Evolutionary conservation across 2,797 vertebrate genomes (phyloP), one percentile per base, ranked within the genome.

Genomic region (Etheostoma nigrum): DNA sequence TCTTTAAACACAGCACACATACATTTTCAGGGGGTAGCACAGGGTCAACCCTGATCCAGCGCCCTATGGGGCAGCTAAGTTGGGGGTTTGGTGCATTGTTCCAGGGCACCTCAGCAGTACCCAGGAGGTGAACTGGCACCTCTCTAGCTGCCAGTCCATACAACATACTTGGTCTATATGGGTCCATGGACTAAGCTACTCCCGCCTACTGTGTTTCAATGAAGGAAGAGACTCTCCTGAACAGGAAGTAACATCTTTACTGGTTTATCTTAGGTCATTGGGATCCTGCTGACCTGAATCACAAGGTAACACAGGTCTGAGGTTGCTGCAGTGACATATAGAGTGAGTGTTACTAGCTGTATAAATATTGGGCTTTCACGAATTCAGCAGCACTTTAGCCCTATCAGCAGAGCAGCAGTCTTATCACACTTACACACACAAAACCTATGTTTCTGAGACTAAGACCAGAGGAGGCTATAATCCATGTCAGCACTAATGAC

Each of bases 401-500:
- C 57, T 54, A 77, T 74, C 75, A 76, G 72, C 76, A 67, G 67
- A 81, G 51, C 63, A 48, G 78, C 77, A 33, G 48, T 62, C 52
- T 11, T 13, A 13, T 69, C 63, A 21, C 16, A 53, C 86, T 82
- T 76, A 86, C 78, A 76, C 49, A 59, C 48, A 59, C 40, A 71
- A 67, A 89, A 82, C 65, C n/a, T 53, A 62, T 74, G 42, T 79
- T 74, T 81, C 67, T 75, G 48, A 64, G 62, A 71, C 19, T 61
- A 67, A 63, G 54, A 78, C 44, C 36, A 40, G 36, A 27, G 57
- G 69, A 83, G 61, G 80, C 79, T 69, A 69, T 89, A 88, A 90
- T 89, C 81, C 78, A 66, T 72, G 70, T 82, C 78, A 66, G 83
- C 58, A 70, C 76, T 78, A 76, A 86, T 82, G 69, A 84, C 81